Evolutionary conservation across 1,140 invertebrate species (phyloP), one percentile per base, ranked within the genome.

Genomic region (Onthophagus taurus): DNA sequence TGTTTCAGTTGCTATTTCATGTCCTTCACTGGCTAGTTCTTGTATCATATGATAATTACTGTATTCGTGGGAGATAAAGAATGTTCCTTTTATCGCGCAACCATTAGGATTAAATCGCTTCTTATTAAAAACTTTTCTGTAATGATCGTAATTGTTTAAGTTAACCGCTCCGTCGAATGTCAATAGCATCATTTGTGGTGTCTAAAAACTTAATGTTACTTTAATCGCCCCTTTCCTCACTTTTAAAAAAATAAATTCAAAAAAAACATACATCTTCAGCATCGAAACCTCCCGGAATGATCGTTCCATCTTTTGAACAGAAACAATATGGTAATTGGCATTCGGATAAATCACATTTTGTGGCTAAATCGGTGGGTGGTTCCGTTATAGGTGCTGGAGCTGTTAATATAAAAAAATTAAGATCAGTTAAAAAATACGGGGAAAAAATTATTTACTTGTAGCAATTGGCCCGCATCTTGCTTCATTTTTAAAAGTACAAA

Each of bases 141-240:
- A 94, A 52, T 88, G 80, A 53, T 90, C 83, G 63, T 80, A 89
- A 62, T 94, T 95, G 58, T 92, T 89, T 57, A 87, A 75, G 66
- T 95, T 97, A 36, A 96, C 75, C 6, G 89, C 89, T 23, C 90
- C 91, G 61, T 94, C 90, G 61, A 97, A 93, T 17, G 90, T 94
- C 44, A 95, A 64, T 50, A 94, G 68, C 45, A 97, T 86, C 74
- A 96, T 91, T 77, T 95, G 91, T 2, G 92, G 91, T 3, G 84
- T 85, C 83, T 94, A 66, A 0, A 74, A 74, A 45, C n/a, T n/a
- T n/a, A n/a, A n/a, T n/a, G n/a, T n/a, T n/a, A n/a, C n/a, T n/a
- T n/a, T n/a, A n/a, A n/a, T n/a, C n/a, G n/a, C n/a, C n/a, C n/a
- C n/a, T n/a, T n/a, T n/a, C n/a, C n/a, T n/a, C n/a, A n/a, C n/a